Evolutionary conservation across 2,888 invertebrate genomes (phyloP).

Genomic region (Rosalia funebris): DNA sequence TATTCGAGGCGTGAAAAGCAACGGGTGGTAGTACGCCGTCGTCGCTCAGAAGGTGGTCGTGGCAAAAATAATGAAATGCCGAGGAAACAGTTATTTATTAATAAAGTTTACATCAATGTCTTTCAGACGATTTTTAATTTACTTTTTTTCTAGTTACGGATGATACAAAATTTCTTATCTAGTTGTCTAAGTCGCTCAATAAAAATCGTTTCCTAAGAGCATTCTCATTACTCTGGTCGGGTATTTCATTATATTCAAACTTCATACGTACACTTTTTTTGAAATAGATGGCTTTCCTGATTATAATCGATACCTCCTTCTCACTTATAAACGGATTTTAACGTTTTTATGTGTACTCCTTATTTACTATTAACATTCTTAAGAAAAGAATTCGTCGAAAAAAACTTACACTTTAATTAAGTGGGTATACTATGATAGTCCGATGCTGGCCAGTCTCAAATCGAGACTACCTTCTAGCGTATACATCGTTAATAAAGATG

Average conservation of each 20-base stretch:
- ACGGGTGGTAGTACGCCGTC: too few relatives aligned
- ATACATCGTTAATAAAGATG: conserved; percentile 4
- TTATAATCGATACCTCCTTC: conserved; percentile 5
- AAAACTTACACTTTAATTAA: conserved; percentile 24
- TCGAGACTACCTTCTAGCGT: background rate
- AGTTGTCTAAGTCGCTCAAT: background rate
- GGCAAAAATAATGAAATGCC: too few relatives aligned
- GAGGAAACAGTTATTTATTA: too few relatives aligned
- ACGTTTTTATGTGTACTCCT: conserved; percentile 8
- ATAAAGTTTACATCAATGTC: too few relatives aligned
- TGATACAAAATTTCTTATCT: background rate
- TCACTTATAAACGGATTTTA: conserved; percentile 6
- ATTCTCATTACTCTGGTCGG: background rate
- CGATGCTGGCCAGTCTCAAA: background rate
- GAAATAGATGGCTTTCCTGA: background rate
- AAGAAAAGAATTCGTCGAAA: conserved; percentile 10
- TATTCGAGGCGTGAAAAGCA: too few relatives aligned
- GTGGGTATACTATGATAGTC: conserved; percentile 4
- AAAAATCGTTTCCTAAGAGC: background rate
- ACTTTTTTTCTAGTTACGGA: background rate
- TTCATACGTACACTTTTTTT: background rate
- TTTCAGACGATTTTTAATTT: background rate
- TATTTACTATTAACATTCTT: conserved; percentile 24
- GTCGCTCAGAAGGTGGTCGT: too few relatives aligned
- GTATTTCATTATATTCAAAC: background rate